phyloP scores from a whole-genome alignment of 2,888 invertebrate genomes.

The Phaedon cochleariae region DNA sequence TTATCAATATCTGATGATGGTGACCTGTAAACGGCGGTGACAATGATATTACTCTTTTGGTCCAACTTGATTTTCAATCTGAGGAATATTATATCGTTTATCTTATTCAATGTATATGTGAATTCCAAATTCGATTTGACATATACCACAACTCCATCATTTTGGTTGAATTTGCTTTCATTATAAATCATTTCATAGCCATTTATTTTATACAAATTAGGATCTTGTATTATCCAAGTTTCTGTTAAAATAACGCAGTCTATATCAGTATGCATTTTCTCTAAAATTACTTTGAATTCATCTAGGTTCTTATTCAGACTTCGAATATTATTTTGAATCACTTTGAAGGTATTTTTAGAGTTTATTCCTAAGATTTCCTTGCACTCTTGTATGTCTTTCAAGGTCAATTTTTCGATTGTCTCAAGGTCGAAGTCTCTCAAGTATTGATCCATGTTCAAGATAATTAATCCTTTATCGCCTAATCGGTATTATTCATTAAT shows the following conservation, averaged over 20 bases:
- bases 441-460: neutral
- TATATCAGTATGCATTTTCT: neutral
- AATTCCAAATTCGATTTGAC: neutral
- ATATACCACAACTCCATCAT: neutral
- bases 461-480: too few species aligned
- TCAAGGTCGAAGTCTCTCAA: neutral
- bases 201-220: neutral
- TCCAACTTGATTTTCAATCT: neutral
- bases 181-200: neutral
- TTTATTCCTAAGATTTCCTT: neutral
- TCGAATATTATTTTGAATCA: neutral
- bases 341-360: neutral
- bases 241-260: neutral
- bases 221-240: neutral
- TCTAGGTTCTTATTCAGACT: neutral
- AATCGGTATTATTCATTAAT: too few species aligned
- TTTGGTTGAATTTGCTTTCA: neutral
- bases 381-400: neutral
- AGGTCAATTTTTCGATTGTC: neutral
- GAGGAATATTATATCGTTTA: neutral
- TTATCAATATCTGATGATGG: neutral
- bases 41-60: neutral
- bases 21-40: neutral
- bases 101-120: neutral
- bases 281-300: neutral